Evolutionary conservation across 2,888 invertebrate genomes (phyloP).

Genomic region (Oscheius sp.): DNA sequence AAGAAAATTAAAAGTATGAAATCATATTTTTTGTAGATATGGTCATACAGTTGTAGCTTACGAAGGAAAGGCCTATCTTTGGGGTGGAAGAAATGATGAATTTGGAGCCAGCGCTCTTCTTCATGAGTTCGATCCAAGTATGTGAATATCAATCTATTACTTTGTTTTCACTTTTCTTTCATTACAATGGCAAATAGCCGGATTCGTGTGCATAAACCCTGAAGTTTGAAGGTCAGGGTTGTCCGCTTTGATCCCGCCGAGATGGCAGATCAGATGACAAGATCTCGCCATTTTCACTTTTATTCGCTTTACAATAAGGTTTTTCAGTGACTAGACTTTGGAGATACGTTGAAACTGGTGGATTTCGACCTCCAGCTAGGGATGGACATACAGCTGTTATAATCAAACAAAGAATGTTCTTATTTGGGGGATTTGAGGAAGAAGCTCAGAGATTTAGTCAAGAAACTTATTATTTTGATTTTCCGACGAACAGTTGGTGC

Average conservation of each 20-base stretch:
- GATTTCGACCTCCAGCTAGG: constrained; percentile 81
- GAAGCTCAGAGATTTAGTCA: constrained; percentile 82
- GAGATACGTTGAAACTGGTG: constrained; percentile 73
- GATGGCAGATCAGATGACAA: too few species aligned
- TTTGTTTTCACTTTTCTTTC: too few species aligned
- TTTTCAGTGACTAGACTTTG: constrained; percentile 70
- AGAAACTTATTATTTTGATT: constrained; percentile 81
- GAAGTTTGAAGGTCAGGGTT: too few species aligned
- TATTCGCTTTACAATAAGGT: neutral
- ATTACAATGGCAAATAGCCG: too few species aligned
- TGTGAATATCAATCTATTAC: constrained; percentile 70
- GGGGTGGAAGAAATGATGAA: constrained; percentile 89
- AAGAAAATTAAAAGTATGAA: too few species aligned
- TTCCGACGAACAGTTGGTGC: constrained; percentile 80
- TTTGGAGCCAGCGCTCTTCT: constrained; percentile 82
- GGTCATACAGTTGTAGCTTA: constrained; percentile 89
- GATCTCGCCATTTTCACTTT: too few species aligned
- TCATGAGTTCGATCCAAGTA: constrained; percentile 82
- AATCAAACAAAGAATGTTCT: constrained; percentile 78
- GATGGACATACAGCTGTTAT: constrained; percentile 87
- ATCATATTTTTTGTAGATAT: constrained; percentile 75
- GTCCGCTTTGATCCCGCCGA: too few species aligned
- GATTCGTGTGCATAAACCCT: too few species aligned
- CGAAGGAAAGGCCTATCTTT: constrained; percentile 81
- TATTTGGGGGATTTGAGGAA: constrained; percentile 91